These are phyloP conservation scores for Acutogordius australiensis DNA, from an alignment of 2,888 invertebrate genomes.

Conservation along the genomic window DNA sequence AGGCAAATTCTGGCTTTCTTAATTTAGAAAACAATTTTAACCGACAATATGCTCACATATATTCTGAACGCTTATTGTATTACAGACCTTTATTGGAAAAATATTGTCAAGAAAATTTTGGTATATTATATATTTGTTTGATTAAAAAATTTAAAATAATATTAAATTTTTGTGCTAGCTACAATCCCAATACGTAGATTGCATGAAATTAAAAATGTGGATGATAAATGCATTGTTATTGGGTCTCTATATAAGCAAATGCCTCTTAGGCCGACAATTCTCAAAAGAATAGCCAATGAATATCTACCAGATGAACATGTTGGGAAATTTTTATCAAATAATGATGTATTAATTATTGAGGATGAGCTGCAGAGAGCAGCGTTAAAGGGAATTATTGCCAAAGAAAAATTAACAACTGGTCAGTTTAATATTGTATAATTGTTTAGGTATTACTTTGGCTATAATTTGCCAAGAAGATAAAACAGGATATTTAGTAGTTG, in stretches of 20 bases:
- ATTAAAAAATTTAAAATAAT: slow-evolving; percentile 3
- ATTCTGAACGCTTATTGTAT: neutral
- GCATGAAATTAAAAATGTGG: neutral
- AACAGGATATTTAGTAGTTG: neutral
- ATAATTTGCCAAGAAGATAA: slow-evolving; percentile 2
- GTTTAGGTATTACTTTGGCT: slow-evolving; percentile 1
- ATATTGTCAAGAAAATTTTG: slow-evolving; percentile 9
- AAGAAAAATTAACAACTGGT: slow-evolving; percentile 1
- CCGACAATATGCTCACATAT: slow-evolving; percentile 7
- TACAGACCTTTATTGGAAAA: slow-evolving; percentile 1
- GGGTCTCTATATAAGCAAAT: slow-evolving; percentile 4
- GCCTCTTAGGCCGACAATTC: slow-evolving; percentile 2
- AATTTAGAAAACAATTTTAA: neutral
- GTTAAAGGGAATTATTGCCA: neutral
- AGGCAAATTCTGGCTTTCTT: neutral
- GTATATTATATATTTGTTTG: neutral
- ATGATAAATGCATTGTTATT: neutral
- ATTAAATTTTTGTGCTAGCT: neutral
- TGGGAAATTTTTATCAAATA: neutral
- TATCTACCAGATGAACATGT: neutral
- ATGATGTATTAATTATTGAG: neutral
- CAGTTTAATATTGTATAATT: neutral
- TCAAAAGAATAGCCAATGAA: slow-evolving; percentile 3
- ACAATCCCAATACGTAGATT: neutral
- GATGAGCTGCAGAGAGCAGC: slow-evolving; percentile 2